A percentile compares a stretch with the other conserved stretches of the same genome.
Evolutionary conservation across 2,888 invertebrate genomes (phyloP).

Genomic region (Cepaea hortensis): DNA sequence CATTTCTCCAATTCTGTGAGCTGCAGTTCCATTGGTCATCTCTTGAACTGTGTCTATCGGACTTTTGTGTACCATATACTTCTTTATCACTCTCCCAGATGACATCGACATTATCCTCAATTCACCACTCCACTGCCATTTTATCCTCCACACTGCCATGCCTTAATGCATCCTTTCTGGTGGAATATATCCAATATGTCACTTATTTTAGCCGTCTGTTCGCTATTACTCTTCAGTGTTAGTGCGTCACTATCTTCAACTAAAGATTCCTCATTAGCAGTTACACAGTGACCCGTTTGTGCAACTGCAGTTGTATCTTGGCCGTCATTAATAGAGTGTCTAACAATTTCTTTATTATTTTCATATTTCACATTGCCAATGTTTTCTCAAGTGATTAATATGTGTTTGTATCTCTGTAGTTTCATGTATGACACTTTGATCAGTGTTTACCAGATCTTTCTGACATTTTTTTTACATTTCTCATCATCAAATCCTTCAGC

Average conservation of each 20-base stretch:
- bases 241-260: conserved; percentile 3
- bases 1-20: no score
- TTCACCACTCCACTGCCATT: neutral
- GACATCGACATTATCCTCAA: neutral
- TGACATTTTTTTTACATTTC: neutral
- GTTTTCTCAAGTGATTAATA: neutral
- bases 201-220: no score
- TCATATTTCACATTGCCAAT: neutral
- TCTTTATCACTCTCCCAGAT: neutral
- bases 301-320: neutral
- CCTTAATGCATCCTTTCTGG: neutral
- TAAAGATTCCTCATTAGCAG: neutral
- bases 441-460: no score
- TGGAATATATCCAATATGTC: no score
- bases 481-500: neutral
- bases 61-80: neutral
- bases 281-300: neutral
- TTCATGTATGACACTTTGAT: no score
- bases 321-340: neutral
- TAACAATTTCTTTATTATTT: neutral
- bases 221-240: neutral
- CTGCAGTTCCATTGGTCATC: no score
- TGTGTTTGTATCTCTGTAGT: no score
- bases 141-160: neutral
- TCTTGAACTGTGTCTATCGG: no score